Conservation (phyloP, 2,113 vertebrate genomes). For the Calcarius ornatus region DNA sequence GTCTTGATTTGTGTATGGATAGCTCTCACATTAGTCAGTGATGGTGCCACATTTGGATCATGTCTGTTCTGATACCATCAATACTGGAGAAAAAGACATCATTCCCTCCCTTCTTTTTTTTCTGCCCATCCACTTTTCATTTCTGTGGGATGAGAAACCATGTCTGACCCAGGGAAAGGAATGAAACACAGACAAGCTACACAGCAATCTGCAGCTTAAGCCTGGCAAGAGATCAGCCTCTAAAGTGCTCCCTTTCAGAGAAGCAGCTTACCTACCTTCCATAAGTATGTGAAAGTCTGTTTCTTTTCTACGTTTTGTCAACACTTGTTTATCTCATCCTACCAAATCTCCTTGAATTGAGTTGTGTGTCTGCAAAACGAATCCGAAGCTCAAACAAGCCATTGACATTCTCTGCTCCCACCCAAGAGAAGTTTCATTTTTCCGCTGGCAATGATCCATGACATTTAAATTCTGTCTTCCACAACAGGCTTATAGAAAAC, state of each 20-base stretch:
- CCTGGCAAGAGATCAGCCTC: conserved; percentile 12
- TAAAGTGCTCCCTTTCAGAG: conserved; percentile 12
- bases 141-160: background rate
- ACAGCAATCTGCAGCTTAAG: conserved; percentile 7
- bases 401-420: conserved; percentile 38
- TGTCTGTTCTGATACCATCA: background rate
- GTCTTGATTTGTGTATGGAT: background rate
- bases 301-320: conserved; percentile 34
- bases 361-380: conserved; percentile 8
- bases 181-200: background rate
- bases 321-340: conserved; percentile 42
- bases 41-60: background rate
- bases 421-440: conserved; percentile 45
- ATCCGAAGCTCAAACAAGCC: background rate
- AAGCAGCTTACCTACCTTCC: conserved; percentile 50
- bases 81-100: background rate
- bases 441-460: conserved; percentile 48
- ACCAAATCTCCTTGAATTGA: conserved; percentile 34
- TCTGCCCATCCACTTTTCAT: background rate
- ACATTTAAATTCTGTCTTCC: conserved; percentile 61
- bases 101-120: background rate
- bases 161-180: background rate
- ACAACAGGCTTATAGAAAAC: conserved; percentile 45
- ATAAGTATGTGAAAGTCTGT: conserved; percentile 28
- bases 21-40: background rate